These are phyloP conservation scores for Leptobrachium leishanense DNA, from an alignment of 2,113 vertebrate genomes.

Conservation along the genomic window DNA sequence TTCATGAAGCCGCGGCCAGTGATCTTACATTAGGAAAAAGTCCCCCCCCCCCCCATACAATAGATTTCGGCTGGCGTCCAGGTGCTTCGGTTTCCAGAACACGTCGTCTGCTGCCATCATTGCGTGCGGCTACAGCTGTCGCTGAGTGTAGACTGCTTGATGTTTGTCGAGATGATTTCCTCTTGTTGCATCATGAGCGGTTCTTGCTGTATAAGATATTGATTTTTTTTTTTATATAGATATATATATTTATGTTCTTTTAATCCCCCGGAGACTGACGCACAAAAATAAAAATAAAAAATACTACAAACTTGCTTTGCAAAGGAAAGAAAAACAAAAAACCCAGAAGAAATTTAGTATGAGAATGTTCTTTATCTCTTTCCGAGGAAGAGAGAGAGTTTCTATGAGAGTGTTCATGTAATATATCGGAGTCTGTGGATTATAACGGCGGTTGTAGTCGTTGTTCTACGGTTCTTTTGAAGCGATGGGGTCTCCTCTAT, in stretches of 20 bases:
- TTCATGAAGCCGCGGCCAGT: constrained; percentile 62
- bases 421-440: constrained; percentile 63
- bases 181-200: constrained; percentile 60
- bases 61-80: constrained; percentile 57
- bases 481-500: constrained; percentile 68
- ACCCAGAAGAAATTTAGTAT: constrained; percentile 50
- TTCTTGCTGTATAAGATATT: constrained; percentile 62
- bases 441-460: constrained; percentile 66
- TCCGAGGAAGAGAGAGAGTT: constrained; percentile 47
- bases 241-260: constrained; percentile 36
- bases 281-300: constrained; percentile 60
- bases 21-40: constrained; percentile 61
- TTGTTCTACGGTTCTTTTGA: constrained; percentile 65
- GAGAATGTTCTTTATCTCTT: constrained; percentile 63
- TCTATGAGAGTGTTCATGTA: constrained; percentile 61
- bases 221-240: constrained; percentile 49
- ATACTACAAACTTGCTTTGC: constrained; percentile 62
- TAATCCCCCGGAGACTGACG: constrained; percentile 60
- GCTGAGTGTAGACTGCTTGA: constrained; percentile 67
- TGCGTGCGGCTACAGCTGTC: constrained; percentile 55
- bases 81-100: constrained; percentile 63
- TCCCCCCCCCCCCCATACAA: constrained; percentile 51
- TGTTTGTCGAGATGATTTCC: constrained; percentile 56
- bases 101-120: constrained; percentile 46
- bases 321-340: constrained; percentile 60